These are phyloP conservation scores for Drosophila rufa DNA, from an alignment of 1,140 invertebrate genomes.

Conservation along the genomic window DNA sequence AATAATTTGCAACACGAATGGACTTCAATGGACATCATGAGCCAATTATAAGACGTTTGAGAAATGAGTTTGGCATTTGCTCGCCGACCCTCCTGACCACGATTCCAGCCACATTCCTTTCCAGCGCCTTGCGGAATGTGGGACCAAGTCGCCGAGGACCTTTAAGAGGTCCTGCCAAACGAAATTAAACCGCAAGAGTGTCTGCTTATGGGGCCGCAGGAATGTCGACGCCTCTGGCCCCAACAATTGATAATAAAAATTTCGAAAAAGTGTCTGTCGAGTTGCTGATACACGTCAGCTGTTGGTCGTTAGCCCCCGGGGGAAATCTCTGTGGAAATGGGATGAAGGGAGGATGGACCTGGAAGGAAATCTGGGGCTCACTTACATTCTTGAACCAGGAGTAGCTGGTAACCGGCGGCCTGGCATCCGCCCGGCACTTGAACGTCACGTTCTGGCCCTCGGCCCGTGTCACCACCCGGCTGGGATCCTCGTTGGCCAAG, in stretches of 20 bases:
- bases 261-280: slow-evolving; percentile 55
- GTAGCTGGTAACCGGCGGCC: slow-evolving; percentile 82
- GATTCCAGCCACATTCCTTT: slow-evolving; percentile 7
- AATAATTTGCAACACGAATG: slow-evolving; percentile 75
- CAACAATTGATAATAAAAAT: slow-evolving; percentile 78
- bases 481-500: slow-evolving; percentile 85
- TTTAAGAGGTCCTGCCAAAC: slow-evolving; percentile 57
- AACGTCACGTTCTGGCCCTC: slow-evolving; percentile 85
- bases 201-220: slow-evolving; percentile 74
- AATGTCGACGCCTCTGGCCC: slow-evolving; percentile 52
- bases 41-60: slow-evolving; percentile 67
- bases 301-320: slow-evolving; percentile 25
- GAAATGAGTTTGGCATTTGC: slow-evolving; percentile 27
- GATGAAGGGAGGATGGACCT: background rate
- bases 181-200: slow-evolving; percentile 82
- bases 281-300: slow-evolving; percentile 67
- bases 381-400: slow-evolving; percentile 85
- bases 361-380: slow-evolving; percentile 39
- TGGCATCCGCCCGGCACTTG: slow-evolving; percentile 84
- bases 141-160: background rate
- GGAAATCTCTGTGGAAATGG: background rate
- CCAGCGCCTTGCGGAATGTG: background rate
- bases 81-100: background rate
- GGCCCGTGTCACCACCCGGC: slow-evolving; percentile 80
- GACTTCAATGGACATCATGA: slow-evolving; percentile 69